Evolutionary conservation across 2,888 invertebrate genomes (phyloP), one percentile per base, ranked within the genome.

Genomic region (Lithophane leautieri): DNA sequence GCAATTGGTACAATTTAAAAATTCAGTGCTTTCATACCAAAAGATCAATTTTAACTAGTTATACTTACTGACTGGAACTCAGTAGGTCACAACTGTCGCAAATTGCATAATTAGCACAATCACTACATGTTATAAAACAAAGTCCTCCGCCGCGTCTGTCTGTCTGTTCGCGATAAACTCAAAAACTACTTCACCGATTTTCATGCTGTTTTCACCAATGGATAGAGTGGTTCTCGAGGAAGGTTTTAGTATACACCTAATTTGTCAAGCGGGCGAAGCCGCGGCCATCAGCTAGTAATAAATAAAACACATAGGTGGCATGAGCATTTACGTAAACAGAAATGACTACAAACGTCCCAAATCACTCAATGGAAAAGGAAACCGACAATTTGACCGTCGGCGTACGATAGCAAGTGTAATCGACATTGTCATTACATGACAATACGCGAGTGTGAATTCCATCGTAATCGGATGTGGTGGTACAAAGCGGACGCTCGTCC

Each of bases 401-500:
- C 52, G 68, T 69, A 56, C 50, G 71, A 83, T 71, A 78, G 79
- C 76, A 74, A 85, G 79, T 84, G 79, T 78, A 84, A 76, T 82
- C 74, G 58, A 73, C 83, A 87, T 80, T 84, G 86, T 80, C 80
- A 80, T 87, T 82, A 86, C 82, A 87, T 84, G 82, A 91, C 90
- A 89, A 90, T 89, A 87, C 86, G 83, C 82, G 76, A 86, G 90
- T 89, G 91, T 91, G 91, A 92, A 95, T 95, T 93, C 94, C 93
- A 91, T 84, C 86, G 92, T 92, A 92, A 91, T 93, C 92, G 93
- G 92, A 93, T 92, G 92, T 91, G 93, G 88, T 87, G 87, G 84
- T 85, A 84, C 85, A 82, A 85, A 86, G 88, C 93, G 94, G 94
- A 94, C 93, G 94, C 88, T 85, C 94, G 93, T 94, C 93, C 94